These are phyloP conservation scores for Smithornis capensis DNA, from an alignment of 2,113 vertebrate genomes.

Conservation along the genomic window DNA sequence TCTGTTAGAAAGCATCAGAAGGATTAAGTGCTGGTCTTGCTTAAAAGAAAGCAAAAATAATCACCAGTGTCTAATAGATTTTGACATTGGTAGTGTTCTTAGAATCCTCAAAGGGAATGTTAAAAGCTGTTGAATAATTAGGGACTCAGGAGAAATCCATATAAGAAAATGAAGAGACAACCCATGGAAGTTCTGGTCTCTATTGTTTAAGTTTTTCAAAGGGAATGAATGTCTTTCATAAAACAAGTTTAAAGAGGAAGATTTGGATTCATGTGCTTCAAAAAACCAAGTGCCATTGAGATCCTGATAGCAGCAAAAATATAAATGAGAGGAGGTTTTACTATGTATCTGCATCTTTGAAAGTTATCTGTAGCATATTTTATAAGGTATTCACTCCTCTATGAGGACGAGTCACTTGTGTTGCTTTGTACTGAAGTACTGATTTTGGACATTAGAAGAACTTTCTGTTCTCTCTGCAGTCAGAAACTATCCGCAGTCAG, in stretches of 20 bases:
- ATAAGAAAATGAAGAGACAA: constrained; percentile 7
- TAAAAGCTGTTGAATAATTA: constrained; percentile 63
- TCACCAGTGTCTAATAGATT: constrained; percentile 29
- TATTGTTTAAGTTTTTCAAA: constrained; percentile 20
- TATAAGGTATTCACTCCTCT: neutral
- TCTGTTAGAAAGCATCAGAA: constrained; percentile 37
- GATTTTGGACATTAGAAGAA: neutral
- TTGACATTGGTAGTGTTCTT: constrained; percentile 25
- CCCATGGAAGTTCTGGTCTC: neutral
- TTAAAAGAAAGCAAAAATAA: constrained; percentile 49
- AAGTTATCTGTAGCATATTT: neutral
- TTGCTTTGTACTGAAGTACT: constrained; percentile 23
- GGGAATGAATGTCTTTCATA: neutral
- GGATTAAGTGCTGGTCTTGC: constrained; percentile 26
- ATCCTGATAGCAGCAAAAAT: neutral
- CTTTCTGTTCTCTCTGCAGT: neutral
- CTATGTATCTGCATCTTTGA: neutral
- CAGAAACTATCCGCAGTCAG: neutral
- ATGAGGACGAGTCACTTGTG: neutral
- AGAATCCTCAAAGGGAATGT: constrained; percentile 40
- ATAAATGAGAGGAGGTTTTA: neutral
- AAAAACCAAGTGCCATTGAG: constrained; percentile 14
- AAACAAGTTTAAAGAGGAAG: constrained; percentile 47
- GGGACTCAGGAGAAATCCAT: constrained; percentile 4
- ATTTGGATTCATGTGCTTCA: constrained; percentile 29